Evolutionary conservation across 2,797 vertebrate genomes (phyloP).

Genomic region (Ceyx erithaca): DNA sequence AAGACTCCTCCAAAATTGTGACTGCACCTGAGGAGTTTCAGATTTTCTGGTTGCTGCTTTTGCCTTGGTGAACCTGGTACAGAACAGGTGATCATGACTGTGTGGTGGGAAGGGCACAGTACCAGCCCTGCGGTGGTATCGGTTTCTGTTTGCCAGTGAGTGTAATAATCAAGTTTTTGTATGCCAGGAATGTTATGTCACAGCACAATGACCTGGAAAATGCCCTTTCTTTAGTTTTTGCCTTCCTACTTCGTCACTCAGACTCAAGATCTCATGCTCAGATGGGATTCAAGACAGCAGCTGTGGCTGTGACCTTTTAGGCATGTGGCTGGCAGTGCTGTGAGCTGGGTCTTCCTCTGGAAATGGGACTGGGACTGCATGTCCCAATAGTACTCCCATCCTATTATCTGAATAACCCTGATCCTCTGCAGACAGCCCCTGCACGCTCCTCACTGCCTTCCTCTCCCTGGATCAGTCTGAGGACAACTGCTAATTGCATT

Average conservation of each 20-base stretch:
- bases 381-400: background rate
- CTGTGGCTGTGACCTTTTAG: background rate
- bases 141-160: background rate
- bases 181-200: background rate
- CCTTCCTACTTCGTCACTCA: background rate
- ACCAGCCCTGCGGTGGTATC: background rate
- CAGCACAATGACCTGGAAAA: background rate
- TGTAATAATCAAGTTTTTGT: fast-evolving
- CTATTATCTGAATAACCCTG: background rate
- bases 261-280: background rate
- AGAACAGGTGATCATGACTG: background rate
- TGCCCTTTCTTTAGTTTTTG: background rate
- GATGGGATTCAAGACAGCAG: background rate
- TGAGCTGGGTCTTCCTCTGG: background rate
- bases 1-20: background rate
- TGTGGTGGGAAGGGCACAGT: background rate
- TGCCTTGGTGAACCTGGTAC: background rate
- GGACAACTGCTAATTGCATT: background rate
- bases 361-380: fast-evolving
- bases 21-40: background rate
- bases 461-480: background rate
- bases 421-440: background rate
- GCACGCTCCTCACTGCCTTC: background rate
- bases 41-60: background rate
- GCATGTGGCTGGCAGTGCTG: fast-evolving